Evolutionary conservation across 1,140 invertebrate species (phyloP).

Genomic region (Drosophila littoralis): DNA sequence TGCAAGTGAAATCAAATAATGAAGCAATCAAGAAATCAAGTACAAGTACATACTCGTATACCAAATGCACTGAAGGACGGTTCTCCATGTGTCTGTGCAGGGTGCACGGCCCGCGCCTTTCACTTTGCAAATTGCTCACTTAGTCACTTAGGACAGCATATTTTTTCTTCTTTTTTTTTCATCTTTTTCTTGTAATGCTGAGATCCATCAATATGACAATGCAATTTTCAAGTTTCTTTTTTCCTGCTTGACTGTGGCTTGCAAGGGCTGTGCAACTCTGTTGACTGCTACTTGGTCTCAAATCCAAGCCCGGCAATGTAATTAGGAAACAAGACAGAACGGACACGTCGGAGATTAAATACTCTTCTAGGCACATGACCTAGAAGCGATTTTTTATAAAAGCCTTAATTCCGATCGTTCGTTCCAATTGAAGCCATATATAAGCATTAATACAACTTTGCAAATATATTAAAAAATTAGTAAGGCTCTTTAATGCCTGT

Average conservation of each 20-base stretch:
- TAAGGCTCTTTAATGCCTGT: too few relatives aligned
- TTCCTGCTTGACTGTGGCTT: constrained; percentile 26
- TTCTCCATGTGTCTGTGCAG: not conserved
- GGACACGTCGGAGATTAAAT: too few relatives aligned
- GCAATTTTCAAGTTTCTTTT: constrained; percentile 54
- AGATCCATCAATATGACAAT: constrained; percentile 65
- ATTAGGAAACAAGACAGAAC: too few relatives aligned
- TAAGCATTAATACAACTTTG: too few relatives aligned
- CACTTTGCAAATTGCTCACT: constrained; percentile 60
- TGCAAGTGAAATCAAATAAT: constrained; percentile 11
- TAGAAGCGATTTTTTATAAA: too few relatives aligned
- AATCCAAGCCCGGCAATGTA: not conserved
- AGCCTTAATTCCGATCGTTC: too few relatives aligned
- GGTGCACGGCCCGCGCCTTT: constrained; percentile 44
- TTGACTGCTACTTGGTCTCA: not conserved
- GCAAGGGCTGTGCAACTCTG: constrained; percentile 14
- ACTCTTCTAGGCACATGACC: too few relatives aligned
- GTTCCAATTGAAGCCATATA: too few relatives aligned
- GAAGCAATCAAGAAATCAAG: constrained; percentile 6
- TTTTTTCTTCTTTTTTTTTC: constrained; percentile 44
- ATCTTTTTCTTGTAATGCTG: not conserved
- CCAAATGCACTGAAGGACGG: constrained; percentile 4
- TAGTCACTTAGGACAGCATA: constrained; percentile 19
- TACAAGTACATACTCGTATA: not conserved
- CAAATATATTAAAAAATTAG: too few relatives aligned